A percentile compares a stretch with the other conserved stretches of the same genome.
Conservation (phyloP, 2,113 vertebrate species). For the Saimiri boliviensis region DNA sequence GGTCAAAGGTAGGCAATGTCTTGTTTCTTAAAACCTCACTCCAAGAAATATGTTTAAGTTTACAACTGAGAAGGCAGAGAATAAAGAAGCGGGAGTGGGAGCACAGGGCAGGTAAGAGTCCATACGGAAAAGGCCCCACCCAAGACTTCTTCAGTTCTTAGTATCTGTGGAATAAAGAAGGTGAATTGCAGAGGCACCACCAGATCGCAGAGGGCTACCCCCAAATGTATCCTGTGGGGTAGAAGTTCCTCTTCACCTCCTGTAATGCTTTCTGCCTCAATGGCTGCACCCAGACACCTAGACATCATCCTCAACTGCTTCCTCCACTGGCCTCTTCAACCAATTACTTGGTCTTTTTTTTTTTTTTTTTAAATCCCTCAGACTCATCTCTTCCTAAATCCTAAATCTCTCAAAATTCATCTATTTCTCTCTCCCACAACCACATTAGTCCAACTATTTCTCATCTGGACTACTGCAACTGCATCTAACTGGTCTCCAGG, state of each 20-base stretch:
- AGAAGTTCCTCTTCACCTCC: neutral
- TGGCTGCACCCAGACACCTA: neutral
- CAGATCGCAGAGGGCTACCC: neutral
- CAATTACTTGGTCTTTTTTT: neutral
- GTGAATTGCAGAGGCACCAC: neutral
- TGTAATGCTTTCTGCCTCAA: neutral
- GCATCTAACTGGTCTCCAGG: too few species aligned
- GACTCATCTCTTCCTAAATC: neutral
- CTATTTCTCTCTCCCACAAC: neutral
- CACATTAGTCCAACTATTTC: neutral
- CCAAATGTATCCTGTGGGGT: neutral
- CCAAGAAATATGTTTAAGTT: neutral
- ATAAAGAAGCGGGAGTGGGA: neutral
- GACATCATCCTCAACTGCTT: neutral
- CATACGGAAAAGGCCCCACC: neutral
- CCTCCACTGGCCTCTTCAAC: neutral
- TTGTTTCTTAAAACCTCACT: conserved; percentile 11
- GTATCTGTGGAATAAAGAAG: neutral
- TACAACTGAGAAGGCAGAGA: neutral
- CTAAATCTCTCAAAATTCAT: neutral
- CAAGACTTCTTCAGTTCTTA: neutral
- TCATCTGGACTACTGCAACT: neutral
- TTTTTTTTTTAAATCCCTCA: neutral
- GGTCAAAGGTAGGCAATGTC: neutral
- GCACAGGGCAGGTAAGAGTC: neutral